Evolutionary conservation across 2,888 invertebrate species (phyloP).

Genomic region (Gerris lacustris): DNA sequence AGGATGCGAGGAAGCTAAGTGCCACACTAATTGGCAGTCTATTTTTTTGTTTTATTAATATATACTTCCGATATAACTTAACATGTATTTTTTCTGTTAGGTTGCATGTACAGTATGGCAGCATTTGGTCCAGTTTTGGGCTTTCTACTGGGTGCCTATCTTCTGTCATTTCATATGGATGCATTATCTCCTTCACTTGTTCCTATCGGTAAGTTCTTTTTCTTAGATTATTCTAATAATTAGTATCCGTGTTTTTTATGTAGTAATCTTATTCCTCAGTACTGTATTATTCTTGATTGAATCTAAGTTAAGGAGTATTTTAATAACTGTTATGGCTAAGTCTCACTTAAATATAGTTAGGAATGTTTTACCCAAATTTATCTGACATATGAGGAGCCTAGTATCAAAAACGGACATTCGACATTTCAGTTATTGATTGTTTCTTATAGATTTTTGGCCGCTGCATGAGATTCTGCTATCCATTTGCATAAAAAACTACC

Average conservation of each 20-base stretch:
- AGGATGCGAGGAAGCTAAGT: too few species aligned
- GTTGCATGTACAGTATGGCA: constrained; percentile 92
- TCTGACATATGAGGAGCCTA: too few species aligned
- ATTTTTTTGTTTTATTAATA: not conserved
- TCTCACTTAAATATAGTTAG: too few species aligned
- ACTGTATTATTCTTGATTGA: not conserved
- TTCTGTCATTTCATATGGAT: constrained; percentile 85
- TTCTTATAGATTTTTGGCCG: too few species aligned
- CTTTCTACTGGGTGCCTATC: constrained; percentile 80
- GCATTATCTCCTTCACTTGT: constrained; percentile 62
- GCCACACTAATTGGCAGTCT: too few species aligned
- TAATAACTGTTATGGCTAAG: too few species aligned
- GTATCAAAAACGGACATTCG: too few species aligned
- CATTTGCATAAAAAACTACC: too few species aligned
- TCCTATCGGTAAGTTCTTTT: constrained; percentile 50
- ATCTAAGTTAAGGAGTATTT: too few species aligned
- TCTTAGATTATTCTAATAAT: constrained; percentile 2
- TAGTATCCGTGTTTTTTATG: not conserved
- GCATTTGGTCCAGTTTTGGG: constrained; percentile 93
- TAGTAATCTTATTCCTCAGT: not conserved
- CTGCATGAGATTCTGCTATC: too few species aligned
- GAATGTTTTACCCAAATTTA: too few species aligned
- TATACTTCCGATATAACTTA: constrained; percentile 4
- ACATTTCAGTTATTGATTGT: too few species aligned
- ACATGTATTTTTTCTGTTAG: constrained; percentile 40